A percentile compares a stretch with the other conserved stretches of the same genome.
These are phyloP conservation scores for Chloropsis cyanopogon DNA, from an alignment of 2,113 vertebrate genomes.

Conservation along the genomic window DNA sequence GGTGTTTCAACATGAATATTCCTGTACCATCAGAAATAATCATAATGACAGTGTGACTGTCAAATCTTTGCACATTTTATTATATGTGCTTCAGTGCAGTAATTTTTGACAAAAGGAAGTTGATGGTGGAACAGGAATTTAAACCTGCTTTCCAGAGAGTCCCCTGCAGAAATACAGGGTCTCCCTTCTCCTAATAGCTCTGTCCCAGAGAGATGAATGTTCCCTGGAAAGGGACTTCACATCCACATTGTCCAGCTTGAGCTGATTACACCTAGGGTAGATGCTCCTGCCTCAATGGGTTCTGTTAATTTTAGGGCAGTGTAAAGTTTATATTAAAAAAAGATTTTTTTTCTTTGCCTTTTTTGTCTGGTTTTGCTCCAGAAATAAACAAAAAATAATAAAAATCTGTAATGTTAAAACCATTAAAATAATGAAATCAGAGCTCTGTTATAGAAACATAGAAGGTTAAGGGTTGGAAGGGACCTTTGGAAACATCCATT, in stretches of 20 bases:
- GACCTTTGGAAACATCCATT: not conserved
- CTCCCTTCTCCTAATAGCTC: not conserved
- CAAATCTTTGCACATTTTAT: not conserved
- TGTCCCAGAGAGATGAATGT: not conserved
- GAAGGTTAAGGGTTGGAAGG: not conserved
- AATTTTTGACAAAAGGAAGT: not conserved
- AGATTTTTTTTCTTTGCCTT: not conserved
- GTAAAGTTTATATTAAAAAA: not conserved
- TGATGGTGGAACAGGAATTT: not conserved
- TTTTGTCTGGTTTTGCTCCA: not conserved
- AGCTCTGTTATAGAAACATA: not conserved
- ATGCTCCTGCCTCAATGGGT: not conserved
- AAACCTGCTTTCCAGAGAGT: not conserved
- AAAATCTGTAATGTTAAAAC: not conserved
- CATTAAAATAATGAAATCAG: not conserved
- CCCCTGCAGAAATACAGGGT: not conserved
- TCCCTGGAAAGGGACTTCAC: not conserved
- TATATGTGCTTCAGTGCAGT: not conserved
- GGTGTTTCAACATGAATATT: not conserved
- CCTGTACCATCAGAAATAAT: not conserved
- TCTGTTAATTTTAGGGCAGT: not conserved
- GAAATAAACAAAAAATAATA: not conserved
- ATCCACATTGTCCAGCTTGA: not conserved
- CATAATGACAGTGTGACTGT: not conserved
- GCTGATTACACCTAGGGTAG: not conserved